These are phyloP conservation scores for Cosmopolites sordidus DNA, from an alignment of 2,888 invertebrate species.

Conservation along the genomic window DNA sequence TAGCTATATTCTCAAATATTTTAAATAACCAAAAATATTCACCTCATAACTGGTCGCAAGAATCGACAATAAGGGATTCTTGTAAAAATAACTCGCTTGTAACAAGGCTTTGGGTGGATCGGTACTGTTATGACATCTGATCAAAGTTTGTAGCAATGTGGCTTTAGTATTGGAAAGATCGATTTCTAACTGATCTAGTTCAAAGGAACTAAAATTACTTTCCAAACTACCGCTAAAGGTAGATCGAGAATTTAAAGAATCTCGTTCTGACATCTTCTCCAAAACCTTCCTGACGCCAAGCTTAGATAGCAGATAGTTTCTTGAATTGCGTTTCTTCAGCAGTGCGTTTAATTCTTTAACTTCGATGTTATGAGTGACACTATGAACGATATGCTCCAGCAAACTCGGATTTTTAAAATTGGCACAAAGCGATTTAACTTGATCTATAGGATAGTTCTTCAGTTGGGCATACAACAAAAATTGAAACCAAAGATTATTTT, in stretches of 20 bases:
- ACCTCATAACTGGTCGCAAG: conserved; percentile 69
- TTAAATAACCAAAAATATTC: conserved; percentile 20
- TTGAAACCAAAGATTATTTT: conserved; percentile 64
- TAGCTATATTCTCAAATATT: background rate
- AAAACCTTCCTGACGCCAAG: conserved; percentile 40
- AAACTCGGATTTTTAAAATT: conserved; percentile 56
- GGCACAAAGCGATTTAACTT: conserved; percentile 56
- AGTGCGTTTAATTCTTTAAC: conserved; percentile 37
- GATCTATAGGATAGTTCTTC: conserved; percentile 62
- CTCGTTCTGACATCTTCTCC: conserved; percentile 24
- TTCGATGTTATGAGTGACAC: conserved; percentile 42
- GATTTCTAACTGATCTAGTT: conserved; percentile 50
- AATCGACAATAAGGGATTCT: conserved; percentile 60
- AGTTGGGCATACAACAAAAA: conserved; percentile 66
- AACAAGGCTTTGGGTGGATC: conserved; percentile 65
- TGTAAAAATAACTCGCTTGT: conserved; percentile 55
- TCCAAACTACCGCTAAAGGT: conserved; percentile 34
- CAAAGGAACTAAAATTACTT: conserved; percentile 44
- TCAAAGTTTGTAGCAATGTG: conserved; percentile 57
- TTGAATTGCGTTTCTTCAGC: conserved; percentile 43
- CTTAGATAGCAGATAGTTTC: conserved; percentile 44
- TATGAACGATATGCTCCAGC: conserved; percentile 58
- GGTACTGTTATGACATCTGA: conserved; percentile 64
- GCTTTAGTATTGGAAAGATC: conserved; percentile 44
- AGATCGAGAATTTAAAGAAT: conserved; percentile 25